These are phyloP conservation scores for Lithophane semibrunnea DNA, from an alignment of 2,888 invertebrate genomes.

Conservation along the genomic window DNA sequence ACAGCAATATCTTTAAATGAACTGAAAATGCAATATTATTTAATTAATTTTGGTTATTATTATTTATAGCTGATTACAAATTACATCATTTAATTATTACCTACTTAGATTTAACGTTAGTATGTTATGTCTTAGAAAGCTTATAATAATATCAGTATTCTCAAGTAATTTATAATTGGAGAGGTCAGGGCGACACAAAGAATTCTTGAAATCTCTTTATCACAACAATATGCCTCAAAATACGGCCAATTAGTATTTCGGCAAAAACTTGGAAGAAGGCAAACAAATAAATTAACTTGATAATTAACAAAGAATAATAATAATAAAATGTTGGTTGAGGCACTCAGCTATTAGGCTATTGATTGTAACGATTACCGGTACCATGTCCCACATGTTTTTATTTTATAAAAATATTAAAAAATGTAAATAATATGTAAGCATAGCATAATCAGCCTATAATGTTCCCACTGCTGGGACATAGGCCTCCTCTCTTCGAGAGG, in stretches of 20 bases:
- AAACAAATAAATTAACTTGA: not conserved
- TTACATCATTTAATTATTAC: not conserved
- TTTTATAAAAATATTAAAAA: no score
- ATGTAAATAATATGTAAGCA: no score
- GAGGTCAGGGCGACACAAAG: not conserved
- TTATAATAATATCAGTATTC: not conserved
- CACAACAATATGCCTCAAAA: not conserved
- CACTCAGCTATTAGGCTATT: no score
- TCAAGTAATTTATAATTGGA: not conserved
- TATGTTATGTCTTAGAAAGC: not conserved
- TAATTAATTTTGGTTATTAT: not conserved
- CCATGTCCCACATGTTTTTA: no score
- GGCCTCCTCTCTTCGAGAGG: no score
- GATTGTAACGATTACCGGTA: no score
- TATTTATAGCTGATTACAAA: not conserved
- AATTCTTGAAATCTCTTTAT: not conserved
- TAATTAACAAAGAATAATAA: not conserved
- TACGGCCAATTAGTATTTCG: not conserved
- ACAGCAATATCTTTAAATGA: not conserved
- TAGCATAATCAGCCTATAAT: no score
- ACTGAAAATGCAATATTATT: constrained; percentile 16
- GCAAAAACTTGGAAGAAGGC: not conserved
- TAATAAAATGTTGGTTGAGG: not conserved
- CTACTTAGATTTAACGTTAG: not conserved
- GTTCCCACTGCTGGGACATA: no score